Conservation (phyloP, 2,797 vertebrate genomes). For the Halcyon badia region DNA sequence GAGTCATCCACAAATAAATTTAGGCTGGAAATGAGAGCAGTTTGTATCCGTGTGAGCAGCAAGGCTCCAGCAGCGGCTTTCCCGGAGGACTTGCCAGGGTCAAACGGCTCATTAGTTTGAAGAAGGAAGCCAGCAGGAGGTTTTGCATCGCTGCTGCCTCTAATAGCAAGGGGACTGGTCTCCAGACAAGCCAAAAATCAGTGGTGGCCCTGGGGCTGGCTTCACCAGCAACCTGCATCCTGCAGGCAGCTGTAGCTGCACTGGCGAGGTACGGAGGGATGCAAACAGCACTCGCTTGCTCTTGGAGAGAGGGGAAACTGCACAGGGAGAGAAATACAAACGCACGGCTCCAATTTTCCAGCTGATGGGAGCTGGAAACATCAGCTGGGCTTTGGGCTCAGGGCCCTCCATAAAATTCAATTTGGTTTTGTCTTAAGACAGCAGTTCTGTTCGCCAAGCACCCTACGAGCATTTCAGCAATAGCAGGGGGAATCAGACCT, state of each 20-base stretch:
- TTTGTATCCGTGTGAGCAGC: constrained; percentile 15
- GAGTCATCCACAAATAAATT: constrained; percentile 56
- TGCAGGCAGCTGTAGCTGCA: rapidly evolving
- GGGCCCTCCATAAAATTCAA: not conserved
- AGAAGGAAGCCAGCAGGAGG: constrained; percentile 40
- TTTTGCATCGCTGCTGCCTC: not conserved
- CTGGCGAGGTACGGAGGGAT: rapidly evolving
- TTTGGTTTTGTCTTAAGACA: constrained; percentile 20
- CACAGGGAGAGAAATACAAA: not conserved
- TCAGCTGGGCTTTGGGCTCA: constrained; percentile 3
- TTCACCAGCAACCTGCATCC: not conserved
- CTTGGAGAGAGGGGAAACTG: not conserved
- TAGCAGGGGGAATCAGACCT: constrained; percentile 1
- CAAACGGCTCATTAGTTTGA: constrained; percentile 55
- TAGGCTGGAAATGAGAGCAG: constrained; percentile 53
- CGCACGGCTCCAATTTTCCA: not conserved
- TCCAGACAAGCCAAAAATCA: not conserved
- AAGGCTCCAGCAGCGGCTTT: constrained; percentile 15
- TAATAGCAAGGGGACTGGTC: rapidly evolving
- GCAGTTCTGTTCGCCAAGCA: not conserved
- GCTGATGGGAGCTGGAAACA: constrained; percentile 25
- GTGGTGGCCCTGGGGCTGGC: not conserved
- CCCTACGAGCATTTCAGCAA: not conserved
- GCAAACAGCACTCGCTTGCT: rapidly evolving
- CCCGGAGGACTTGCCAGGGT: constrained; percentile 42